Evolutionary conservation across 2,113 vertebrate genomes (phyloP).

Genomic region (Plecturocebus donacophilus): DNA sequence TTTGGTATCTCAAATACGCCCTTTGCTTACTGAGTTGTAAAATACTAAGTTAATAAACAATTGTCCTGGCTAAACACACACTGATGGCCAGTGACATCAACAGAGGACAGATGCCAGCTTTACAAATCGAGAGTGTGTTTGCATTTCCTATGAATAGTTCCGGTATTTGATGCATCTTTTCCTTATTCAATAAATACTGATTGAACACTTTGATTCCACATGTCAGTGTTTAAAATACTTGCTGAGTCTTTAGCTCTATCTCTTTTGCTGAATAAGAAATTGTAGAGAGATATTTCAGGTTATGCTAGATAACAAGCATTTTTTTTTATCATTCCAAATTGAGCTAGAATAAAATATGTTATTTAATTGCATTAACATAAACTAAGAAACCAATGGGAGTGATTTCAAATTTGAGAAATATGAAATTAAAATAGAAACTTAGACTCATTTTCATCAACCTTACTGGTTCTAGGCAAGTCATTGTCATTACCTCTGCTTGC

Average conservation of each 20-base stretch:
- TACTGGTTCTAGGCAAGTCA: neutral
- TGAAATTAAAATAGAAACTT: constrained; percentile 34
- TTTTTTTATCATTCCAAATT: constrained; percentile 28
- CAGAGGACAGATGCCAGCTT: neutral
- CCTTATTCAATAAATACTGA: neutral
- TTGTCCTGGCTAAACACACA: neutral
- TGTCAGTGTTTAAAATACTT: constrained; percentile 17
- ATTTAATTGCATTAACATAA: constrained; percentile 1
- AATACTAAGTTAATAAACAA: neutral
- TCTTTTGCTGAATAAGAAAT: neutral
- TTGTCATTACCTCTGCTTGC: neutral
- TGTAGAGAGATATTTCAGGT: neutral
- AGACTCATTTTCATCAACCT: neutral
- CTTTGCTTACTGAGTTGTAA: neutral
- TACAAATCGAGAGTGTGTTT: neutral
- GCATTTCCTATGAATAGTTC: neutral
- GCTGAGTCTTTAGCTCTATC: neutral
- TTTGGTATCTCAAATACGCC: neutral
- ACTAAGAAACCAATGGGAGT: neutral
- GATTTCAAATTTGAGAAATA: constrained; percentile 53
- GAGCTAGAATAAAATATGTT: neutral
- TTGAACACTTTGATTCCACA: neutral
- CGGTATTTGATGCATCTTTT: neutral
- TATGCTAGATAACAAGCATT: neutral
- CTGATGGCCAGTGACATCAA: neutral